A percentile compares a stretch with the other conserved stretches of the same genome.
phyloP scores from a whole-genome alignment of 2,113 vertebrate species.

The Camelus bactrianus region DNA sequence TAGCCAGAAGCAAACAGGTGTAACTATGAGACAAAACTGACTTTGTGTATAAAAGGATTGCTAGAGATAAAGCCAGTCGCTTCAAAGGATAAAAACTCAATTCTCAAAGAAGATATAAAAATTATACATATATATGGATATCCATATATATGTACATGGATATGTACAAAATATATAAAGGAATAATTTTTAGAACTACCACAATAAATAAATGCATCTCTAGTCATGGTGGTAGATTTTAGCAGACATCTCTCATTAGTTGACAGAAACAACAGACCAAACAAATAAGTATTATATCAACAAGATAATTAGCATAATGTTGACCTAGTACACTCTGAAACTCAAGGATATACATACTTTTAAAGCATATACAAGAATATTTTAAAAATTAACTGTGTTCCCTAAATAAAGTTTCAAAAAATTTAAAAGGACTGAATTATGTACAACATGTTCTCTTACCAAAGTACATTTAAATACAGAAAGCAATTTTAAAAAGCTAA shows the following conservation, averaged over 20 bases:
- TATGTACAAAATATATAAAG: not conserved
- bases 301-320: not conserved
- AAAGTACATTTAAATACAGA: not conserved
- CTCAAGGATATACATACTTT: not conserved
- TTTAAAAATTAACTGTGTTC: not conserved
- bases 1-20: not conserved
- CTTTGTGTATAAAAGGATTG: not conserved
- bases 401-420: slow-evolving; percentile 23
- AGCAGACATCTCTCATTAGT: not conserved
- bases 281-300: not conserved
- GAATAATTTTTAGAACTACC: not conserved
- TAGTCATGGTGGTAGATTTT: not conserved
- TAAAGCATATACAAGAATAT: not conserved
- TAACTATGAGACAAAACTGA: slow-evolving; percentile 7
- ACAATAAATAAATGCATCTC: not conserved
- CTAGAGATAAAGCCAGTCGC: not conserved
- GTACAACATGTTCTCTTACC: not conserved
- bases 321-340: not conserved
- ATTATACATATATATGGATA: not conserved
- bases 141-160: not conserved
- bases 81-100: not conserved
- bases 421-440: not conserved
- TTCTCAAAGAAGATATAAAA: not conserved
- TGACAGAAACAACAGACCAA: not conserved
- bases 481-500: slow-evolving; percentile 1